Percentiles rank a stretch among this genome's conserved stretches.
phyloP scores from a whole-genome alignment of 2,888 invertebrate species.

The Tridacna crocea region DNA sequence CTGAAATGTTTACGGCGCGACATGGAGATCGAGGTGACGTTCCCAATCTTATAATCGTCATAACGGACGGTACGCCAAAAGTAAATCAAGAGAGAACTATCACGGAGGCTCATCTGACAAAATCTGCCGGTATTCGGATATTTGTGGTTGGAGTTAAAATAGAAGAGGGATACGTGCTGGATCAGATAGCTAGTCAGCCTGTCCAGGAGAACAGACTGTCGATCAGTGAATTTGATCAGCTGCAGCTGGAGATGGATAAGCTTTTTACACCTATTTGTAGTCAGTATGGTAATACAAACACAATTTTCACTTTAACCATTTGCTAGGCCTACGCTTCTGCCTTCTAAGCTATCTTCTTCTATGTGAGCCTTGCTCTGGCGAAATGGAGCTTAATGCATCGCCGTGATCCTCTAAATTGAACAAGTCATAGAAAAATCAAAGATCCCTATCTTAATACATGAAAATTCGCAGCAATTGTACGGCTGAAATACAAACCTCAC shows the following conservation, averaged over 20 bases:
- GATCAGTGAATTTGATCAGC: constrained; percentile 68
- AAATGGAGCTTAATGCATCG: no score
- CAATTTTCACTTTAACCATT: no score
- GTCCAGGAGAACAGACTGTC: constrained; percentile 70
- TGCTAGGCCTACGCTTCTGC: no score
- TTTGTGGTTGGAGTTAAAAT: constrained; percentile 72
- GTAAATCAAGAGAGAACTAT: constrained; percentile 69
- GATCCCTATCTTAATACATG: no score
- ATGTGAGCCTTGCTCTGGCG: no score
- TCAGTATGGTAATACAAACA: constrained; percentile 6
- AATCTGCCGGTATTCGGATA: constrained; percentile 64
- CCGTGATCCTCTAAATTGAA: no score
- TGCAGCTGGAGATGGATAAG: constrained; percentile 61
- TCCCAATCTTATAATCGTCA: constrained; percentile 72
- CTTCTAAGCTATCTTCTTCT: no score
- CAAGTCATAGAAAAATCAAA: no score
- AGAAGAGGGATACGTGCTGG: constrained; percentile 69
- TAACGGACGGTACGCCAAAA: constrained; percentile 79
- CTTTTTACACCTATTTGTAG: constrained; percentile 53
- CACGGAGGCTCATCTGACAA: constrained; percentile 69
- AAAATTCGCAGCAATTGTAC: no score
- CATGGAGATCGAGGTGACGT: constrained; percentile 73
- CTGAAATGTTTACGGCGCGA: constrained; percentile 67
- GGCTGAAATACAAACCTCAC: no score
- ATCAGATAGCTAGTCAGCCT: constrained; percentile 73